phyloP scores from a whole-genome alignment of 2,888 invertebrate genomes.

The Andrena haemorrhoa region DNA sequence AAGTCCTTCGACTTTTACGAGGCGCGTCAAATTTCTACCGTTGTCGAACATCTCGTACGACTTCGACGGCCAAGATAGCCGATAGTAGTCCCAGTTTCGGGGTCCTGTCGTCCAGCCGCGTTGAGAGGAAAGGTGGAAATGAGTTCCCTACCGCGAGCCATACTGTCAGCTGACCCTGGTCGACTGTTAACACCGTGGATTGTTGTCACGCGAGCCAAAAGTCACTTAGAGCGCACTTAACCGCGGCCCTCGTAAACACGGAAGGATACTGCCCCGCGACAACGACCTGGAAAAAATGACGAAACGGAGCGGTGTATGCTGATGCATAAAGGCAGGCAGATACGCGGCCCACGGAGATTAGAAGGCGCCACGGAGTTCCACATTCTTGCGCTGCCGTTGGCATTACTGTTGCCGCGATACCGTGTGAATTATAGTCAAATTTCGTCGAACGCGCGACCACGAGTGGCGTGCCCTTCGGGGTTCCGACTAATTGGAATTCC shows the following conservation, averaged over 20 bases:
- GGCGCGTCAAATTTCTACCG: slow-evolving; percentile 61
- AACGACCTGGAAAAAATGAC: slow-evolving; percentile 62
- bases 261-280: slow-evolving; percentile 35
- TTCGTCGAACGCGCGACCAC: slow-evolving; percentile 1
- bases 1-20: slow-evolving; percentile 58
- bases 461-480: not conserved
- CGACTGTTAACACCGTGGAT: slow-evolving; percentile 17
- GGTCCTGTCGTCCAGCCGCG: slow-evolving; percentile 9
- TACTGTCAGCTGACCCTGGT: slow-evolving; percentile 5
- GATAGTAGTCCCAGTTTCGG: slow-evolving; percentile 22
- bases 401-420: slow-evolving; percentile 23
- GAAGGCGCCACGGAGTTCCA: slow-evolving; percentile 54
- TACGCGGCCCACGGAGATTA: slow-evolving; percentile 46
- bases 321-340: slow-evolving; percentile 32
- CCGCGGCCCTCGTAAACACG: slow-evolving; percentile 56
- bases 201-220: slow-evolving; percentile 36
- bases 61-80: slow-evolving; percentile 48
- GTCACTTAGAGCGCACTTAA: slow-evolving; percentile 67
- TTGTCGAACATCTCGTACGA: slow-evolving; percentile 44
- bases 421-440: slow-evolving; percentile 10
- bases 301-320: slow-evolving; percentile 41
- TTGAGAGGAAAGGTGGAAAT: slow-evolving; percentile 2
- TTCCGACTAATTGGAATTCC: not conserved
- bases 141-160: slow-evolving; percentile 3
- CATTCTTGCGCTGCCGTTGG: slow-evolving; percentile 40